Evolutionary conservation across 2,113 vertebrate species (phyloP).

Genomic region (Bombycilla garrulus): DNA sequence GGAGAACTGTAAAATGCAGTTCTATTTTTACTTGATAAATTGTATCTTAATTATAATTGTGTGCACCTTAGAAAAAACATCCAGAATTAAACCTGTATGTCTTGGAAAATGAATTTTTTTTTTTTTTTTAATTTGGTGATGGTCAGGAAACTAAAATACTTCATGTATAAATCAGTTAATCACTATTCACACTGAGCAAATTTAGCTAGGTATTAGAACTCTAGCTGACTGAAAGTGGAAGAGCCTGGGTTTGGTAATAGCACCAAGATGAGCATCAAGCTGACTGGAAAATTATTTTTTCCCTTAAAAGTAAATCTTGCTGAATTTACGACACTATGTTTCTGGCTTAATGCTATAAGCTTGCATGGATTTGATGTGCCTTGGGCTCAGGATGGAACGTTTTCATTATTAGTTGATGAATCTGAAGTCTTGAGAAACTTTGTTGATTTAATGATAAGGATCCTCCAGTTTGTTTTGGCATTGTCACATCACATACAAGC

Average conservation of each 20-base stretch:
- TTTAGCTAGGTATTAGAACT: not conserved
- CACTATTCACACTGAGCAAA: not conserved
- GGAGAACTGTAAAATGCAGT: not conserved
- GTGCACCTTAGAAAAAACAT: rapidly evolving
- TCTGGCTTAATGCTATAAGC: not conserved
- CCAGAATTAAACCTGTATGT: not conserved
- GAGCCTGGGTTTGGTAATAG: not conserved
- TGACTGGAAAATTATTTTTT: not conserved
- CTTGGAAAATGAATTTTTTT: not conserved
- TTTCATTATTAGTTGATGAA: not conserved
- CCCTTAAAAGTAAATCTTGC: not conserved
- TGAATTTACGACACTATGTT: not conserved
- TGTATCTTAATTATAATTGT: not conserved
- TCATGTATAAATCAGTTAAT: not conserved
- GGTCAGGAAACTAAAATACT: not conserved
- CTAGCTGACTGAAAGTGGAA: not conserved
- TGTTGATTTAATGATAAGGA: not conserved
- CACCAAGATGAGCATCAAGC: not conserved
- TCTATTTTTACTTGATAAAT: not conserved
- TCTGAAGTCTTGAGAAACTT: not conserved
- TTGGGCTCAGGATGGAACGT: not conserved
- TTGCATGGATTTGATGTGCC: not conserved
- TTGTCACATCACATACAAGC: rapidly evolving
- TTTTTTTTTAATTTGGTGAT: not conserved
- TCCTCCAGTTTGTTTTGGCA: not conserved